Conservation (phyloP, 2,888 invertebrate genomes). For the Cyclophora albipunctata region DNA sequence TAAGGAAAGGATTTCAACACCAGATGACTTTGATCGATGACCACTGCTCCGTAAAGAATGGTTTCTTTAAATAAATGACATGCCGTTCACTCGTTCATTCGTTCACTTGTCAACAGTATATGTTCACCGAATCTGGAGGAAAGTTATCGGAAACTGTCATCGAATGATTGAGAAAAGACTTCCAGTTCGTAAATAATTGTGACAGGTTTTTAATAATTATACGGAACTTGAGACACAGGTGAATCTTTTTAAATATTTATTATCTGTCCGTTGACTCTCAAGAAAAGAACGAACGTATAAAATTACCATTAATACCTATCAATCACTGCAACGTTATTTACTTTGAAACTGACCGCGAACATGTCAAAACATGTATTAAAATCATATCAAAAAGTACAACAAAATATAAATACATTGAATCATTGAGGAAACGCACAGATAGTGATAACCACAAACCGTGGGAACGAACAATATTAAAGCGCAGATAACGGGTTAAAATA, state of each 20-base stretch:
- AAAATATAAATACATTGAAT: constrained; percentile 25
- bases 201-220: too few relatives aligned
- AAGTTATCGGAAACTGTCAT: constrained; percentile 23
- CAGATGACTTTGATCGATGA: constrained; percentile 31
- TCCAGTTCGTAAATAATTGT: constrained; percentile 9
- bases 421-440: constrained; percentile 43
- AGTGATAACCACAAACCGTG: constrained; percentile 47
- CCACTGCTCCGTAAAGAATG: constrained; percentile 22
- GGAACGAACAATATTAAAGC: constrained; percentile 35
- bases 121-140: constrained; percentile 19
- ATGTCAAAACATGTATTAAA: constrained; percentile 21
- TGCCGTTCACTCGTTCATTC: constrained; percentile 21
- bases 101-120: constrained; percentile 11
- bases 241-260: constrained; percentile 2
- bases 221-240: constrained; percentile 3
- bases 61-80: constrained; percentile 28
- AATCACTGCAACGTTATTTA: too few relatives aligned
- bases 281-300: too few relatives aligned
- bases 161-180: constrained; percentile 19
- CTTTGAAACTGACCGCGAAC: constrained; percentile 7
- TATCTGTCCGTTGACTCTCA: too few relatives aligned
- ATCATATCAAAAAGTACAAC: constrained; percentile 10
- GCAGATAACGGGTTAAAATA: constrained; percentile 28
- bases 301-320: too few relatives aligned
- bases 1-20: too few relatives aligned